Base-by-base conservation (phyloP, 92 coral and sea anemone genomes). In the Phymanthus crucifer region DNA sequence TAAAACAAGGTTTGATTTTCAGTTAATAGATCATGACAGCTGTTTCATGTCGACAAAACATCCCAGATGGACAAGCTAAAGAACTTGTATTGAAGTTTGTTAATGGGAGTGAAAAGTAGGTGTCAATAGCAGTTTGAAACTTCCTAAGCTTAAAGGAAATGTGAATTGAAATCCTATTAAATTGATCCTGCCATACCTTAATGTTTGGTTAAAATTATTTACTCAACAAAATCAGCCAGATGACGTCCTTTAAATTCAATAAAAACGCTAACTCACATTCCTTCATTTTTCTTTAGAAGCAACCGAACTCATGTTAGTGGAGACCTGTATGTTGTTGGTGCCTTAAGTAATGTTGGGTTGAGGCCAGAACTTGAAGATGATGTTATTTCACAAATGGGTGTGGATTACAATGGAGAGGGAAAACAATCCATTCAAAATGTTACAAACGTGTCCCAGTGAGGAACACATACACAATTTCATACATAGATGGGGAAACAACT, bases 281-380 rank as follows among this genome's bases (percentile, higher is more conserved):
- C 47, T 31, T 40, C 23, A 56, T 82, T 40, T 36, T 66, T 82
- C n/a, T 38, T 76, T 78, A 85, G 84, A 67, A 37, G 71, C 16
- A 84, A 78, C 83, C 37, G 79, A 78, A 84, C 71, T 71, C 54
- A 47, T 13, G 66, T 78, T 78, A 82, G 72, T 14, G 75, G 58
- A 9, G 78, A 45, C 17, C 36, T 71, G 29, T n/a, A 64, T 43
- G 70, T 77, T 48, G 71, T 83, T 70, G 87, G 87, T n/a, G 52
- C 83, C 24, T 29, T 77, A 56, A 78, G 56, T 52, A 78, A 35
- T 54, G 82, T 32, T 50, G 83, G 83, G n/a, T 69, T 84, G 37
- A 84, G 78, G 68, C 87, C 87, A 77, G 83, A 84, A 61, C 52
- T 84, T 6, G 78, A 77, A 77, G 83, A 84, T 84, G 90, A 86